These are phyloP conservation scores for Apis cerana DNA, from an alignment of 1,140 invertebrate genomes.

Conservation along the genomic window DNA sequence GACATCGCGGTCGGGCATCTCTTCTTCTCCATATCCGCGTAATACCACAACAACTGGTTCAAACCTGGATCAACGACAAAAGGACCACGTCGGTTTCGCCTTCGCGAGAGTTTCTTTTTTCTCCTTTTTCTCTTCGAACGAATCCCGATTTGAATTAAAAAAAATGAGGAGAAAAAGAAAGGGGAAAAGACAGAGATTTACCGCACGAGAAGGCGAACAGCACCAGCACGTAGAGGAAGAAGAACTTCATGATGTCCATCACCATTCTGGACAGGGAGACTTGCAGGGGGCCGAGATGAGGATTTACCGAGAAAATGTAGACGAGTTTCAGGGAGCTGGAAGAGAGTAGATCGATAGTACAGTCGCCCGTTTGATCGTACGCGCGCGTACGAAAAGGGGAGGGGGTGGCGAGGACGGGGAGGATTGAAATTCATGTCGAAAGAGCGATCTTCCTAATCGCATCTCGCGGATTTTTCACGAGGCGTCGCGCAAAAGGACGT, in stretches of 20 bases:
- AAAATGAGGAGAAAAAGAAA: too few relatives aligned
- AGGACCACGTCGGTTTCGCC: too few relatives aligned
- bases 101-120: neutral
- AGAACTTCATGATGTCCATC: constrained; percentile 98
- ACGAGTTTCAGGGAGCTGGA: constrained; percentile 97
- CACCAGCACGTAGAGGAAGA: constrained; percentile 96
- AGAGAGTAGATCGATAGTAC: constrained; percentile 49
- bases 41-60: constrained; percentile 96
- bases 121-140: neutral
- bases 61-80: constrained; percentile 78
- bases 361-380: constrained; percentile 14
- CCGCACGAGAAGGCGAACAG: constrained; percentile 99
- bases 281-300: constrained; percentile 97
- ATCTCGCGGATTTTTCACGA: neutral
- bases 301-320: constrained; percentile 99
- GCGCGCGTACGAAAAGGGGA: neutral
- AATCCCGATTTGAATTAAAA: neutral
- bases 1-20: constrained; percentile 84
- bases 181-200: constrained; percentile 72
- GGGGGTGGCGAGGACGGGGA: too few relatives aligned
- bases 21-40: constrained; percentile 96
- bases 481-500: neutral
- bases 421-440: neutral
- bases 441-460: constrained; percentile 12
- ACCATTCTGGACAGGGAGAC: constrained; percentile 98